Evolutionary conservation across 2,113 vertebrate species (phyloP).

Genomic region (Coryphaenoides rupestris): DNA sequence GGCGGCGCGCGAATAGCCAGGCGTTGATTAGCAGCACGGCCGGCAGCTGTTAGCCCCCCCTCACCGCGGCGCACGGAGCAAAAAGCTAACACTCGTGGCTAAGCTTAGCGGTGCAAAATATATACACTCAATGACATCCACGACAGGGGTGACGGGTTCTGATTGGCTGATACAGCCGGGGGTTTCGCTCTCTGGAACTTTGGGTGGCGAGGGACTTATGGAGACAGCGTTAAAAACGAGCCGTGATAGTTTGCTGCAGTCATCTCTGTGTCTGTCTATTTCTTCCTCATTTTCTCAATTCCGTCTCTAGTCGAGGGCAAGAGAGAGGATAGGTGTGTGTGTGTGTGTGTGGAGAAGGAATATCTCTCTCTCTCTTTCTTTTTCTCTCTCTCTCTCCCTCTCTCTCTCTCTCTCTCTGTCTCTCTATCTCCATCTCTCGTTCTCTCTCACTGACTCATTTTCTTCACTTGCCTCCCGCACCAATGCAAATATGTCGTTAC

Average conservation of each 20-base stretch:
- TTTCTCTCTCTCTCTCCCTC: constrained; percentile 17
- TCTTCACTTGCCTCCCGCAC: constrained; percentile 38
- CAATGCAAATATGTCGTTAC: constrained; percentile 47
- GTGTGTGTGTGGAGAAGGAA: no score
- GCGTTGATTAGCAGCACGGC: constrained; percentile 64
- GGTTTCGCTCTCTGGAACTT: constrained; percentile 45
- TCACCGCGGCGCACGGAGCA: constrained; percentile 30
- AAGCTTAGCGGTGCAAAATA: constrained; percentile 43
- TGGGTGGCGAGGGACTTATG: background rate
- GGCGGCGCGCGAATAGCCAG: constrained; percentile 55
- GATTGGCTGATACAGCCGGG: constrained; percentile 4
- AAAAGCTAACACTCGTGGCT: constrained; percentile 45
- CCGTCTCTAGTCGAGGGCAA: constrained; percentile 29
- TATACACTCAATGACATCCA: constrained; percentile 43
- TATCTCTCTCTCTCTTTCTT: background rate
- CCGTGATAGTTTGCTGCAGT: constrained; percentile 53
- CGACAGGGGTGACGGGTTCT: constrained; percentile 51
- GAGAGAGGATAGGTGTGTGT: no score
- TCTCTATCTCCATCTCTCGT: background rate
- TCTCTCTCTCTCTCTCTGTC: background rate
- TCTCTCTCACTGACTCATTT: constrained; percentile 11
- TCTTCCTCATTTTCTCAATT: constrained; percentile 45
- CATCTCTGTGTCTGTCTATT: constrained; percentile 50
- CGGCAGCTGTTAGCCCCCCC: constrained; percentile 43
- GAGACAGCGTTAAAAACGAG: constrained; percentile 3